Evolutionary conservation across 2,797 vertebrate species (phyloP), one percentile per base, ranked within the genome.

Genomic region (Pelobates cultripes): DNA sequence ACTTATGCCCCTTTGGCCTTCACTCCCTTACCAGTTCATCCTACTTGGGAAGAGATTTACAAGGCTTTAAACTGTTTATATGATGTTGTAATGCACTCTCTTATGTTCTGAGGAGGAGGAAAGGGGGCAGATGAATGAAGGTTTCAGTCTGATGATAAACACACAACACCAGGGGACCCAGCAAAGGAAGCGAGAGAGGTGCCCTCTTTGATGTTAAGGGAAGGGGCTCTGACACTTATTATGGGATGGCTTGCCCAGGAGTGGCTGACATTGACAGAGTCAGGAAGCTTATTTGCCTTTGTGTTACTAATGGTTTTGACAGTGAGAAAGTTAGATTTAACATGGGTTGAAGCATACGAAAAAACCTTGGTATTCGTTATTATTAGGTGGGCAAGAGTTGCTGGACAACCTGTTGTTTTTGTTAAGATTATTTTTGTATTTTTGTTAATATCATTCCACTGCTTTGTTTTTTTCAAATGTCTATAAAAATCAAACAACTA

Each of bases 181-280:
- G 75, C 51, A 69, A 78, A 53, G 75, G 64, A 51, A 42, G 42
- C 3, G 43, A 43, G 43, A 55, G 17, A 57, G 47, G 63, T 70
- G 61, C 45, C 70, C 51, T 7, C 70, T 83, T 83, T 83, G 81
- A 83, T 83, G 81, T 83, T 78, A 78, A 70, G 78, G 64, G 51
- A 74, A 28, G 70, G 76, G 61, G 64, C 28, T 55, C 70, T 70
- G 60, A 83, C 81, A 83, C 81, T 60, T 78, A 69, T 74, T 74
- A 74, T 78, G 10, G 70, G 51, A 78, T 51, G 64, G 51, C 28
- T 42, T 60, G 75, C 41, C 71, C 68, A 72, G 53, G 17, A 13
- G 9, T 47, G 77, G 13, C 63, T 75, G 73, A 75, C 53, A 81
- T 69, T 70, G 69, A 78, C 44, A 78, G 43, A 61, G 53, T 42